Evolutionary conservation across 1,140 invertebrate species (phyloP), one percentile per base, ranked within the genome.

Genomic region (Drosophila grimshawi): DNA sequence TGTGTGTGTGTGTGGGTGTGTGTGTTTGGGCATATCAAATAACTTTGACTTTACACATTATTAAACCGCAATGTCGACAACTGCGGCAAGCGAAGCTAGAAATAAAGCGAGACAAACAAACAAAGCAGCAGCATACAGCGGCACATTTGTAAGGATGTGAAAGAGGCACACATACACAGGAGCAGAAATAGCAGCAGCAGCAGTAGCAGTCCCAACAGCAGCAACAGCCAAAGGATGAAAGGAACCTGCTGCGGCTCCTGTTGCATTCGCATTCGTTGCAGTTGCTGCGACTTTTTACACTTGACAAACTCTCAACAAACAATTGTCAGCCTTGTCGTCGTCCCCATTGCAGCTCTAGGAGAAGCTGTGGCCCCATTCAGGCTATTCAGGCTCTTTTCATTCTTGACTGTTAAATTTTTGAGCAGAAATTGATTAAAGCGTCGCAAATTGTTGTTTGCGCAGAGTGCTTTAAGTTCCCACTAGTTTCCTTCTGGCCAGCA

Each of bases 11-110:
- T 63, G 27, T 62, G 35, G 45, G 39, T 32, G 74, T 66, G 57
- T 59, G 35, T 48, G 81, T 77, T 80, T 86, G 79, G 85, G 80
- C 75, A 89, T 89, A 89, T 89, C 85, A 89, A 89, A 89, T 89
- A 89, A 89, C 85, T 89, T 89, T 89, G 86, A 89, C 85, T 89
- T 89, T 89, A 90, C 85, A 89, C 85, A 89, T 89, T 89, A 89
- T 89, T 89, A 89, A 89, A 89, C 85, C 81, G 78, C 85, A 89
- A 78, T 89, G 85, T 80, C 71, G 80, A 80, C 85, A 76, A 71
- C 69, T 53, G 52, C 46, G 45, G 57, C 59, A 6, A 45, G 35
- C 35, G 49, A 27, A 27, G 63, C 57, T 49, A 65, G 71, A 83
- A 86, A 82, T 88, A 86, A 82, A 80, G 76, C 76, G 83, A 83